Evolutionary conservation across 2,888 invertebrate species (phyloP), one percentile per base, ranked within the genome.

Genomic region (Hirtodrosophila confusa): DNA sequence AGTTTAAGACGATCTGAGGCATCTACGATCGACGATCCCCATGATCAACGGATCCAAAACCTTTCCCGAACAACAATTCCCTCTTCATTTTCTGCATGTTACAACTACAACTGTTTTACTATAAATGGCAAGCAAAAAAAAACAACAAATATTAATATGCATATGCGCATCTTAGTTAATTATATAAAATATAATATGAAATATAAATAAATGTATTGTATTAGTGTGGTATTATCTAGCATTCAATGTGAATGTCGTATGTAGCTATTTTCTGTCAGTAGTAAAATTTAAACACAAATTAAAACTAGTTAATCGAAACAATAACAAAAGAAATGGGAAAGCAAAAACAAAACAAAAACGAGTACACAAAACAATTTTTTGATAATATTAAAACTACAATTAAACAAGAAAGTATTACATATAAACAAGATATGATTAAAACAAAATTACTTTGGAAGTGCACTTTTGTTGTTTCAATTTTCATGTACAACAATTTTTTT

Each of bases 281-380:
- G 82, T 76, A 54, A 85, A 82, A 82, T 82, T 82, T 37, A 63
- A 84, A 76, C 50, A 67, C 41, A 67, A 83, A 50, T 72, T 68
- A 82, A 82, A 71, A 49, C 75, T 85, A 87, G 86, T 75, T 78
- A 82, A 85, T 82, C 87, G 40, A 63, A 57, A 70, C 43, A 45
- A 43, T 11, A 17, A 61, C 29, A 49, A 48, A 27, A 65, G 39
- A 45, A 62, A 50, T 27, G 56, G 40, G 60, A 55, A 69, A 55
- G 49, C 41, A 31, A 44, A 47, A 45, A 48, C 44, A 17, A 17
- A 17, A n/a, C n/a, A 48, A 35, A 36, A 44, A 62, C 43, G n/a
- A 69, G 47, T 73, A 73, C 56, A 65, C 73, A 53, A 17, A 36
- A 53, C 39, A 84, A 71, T 72, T 86, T 84, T 75, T 83, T 80